Conservation (phyloP, 92 coral and sea anemone species). For the Montipora capitata region DNA sequence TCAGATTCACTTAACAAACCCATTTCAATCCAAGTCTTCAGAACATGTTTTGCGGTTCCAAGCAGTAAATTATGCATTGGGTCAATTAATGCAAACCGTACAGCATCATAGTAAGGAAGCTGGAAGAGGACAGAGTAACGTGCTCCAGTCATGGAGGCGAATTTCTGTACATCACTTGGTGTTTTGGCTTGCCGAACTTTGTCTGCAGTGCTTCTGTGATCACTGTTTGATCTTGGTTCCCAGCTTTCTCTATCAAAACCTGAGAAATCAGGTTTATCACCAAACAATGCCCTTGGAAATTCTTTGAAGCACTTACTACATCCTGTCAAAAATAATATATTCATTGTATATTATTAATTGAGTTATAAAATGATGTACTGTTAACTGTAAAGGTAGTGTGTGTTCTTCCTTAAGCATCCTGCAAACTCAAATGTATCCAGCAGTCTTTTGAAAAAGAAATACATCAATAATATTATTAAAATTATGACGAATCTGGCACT, state of each 20-base stretch:
- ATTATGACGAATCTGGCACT: neutral
- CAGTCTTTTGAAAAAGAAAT: neutral
- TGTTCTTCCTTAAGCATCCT: neutral
- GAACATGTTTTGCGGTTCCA: slow-evolving; percentile 68
- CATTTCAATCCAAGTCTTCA: slow-evolving; percentile 54
- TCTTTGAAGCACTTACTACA: slow-evolving; percentile 74
- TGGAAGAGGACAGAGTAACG: slow-evolving; percentile 60
- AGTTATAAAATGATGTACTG: neutral
- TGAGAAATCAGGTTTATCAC: slow-evolving; percentile 74
- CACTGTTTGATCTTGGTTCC: slow-evolving; percentile 36
- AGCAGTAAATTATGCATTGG: slow-evolving; percentile 77
- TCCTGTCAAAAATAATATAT: slow-evolving; percentile 34
- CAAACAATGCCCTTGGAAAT: slow-evolving; percentile 54
- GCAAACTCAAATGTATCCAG: neutral
- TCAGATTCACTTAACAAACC: slow-evolving; percentile 49
- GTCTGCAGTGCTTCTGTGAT: slow-evolving; percentile 75
- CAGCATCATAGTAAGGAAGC: slow-evolving; percentile 75
- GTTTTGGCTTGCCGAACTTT: slow-evolving; percentile 41
- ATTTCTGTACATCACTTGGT: slow-evolving; percentile 15
- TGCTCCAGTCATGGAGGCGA: slow-evolving; percentile 40
- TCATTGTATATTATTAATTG: neutral
- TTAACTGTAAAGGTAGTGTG: too few species aligned
- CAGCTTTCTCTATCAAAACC: slow-evolving; percentile 73
- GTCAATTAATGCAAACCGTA: slow-evolving; percentile 69
- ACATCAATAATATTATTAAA: neutral